Conservation (phyloP, 2,797 vertebrate genomes). For the Chrosomus eos region DNA sequence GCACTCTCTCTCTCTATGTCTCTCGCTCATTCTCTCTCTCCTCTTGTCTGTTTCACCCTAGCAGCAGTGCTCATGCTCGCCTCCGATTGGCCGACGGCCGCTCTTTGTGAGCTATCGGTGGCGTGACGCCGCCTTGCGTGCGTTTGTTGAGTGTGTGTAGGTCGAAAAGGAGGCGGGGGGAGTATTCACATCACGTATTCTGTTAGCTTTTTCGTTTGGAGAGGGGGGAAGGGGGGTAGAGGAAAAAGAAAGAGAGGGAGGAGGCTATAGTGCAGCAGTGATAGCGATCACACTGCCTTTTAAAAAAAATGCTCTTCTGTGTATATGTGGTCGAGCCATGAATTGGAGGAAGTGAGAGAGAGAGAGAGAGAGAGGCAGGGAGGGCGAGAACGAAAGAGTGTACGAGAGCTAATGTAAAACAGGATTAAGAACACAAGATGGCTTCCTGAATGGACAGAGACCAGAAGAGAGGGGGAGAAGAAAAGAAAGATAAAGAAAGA, state of each 20-base stretch:
- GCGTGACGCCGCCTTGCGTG: slow-evolving; percentile 74
- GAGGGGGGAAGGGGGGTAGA: slow-evolving; percentile 48
- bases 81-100: slow-evolving; percentile 76
- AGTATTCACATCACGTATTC: slow-evolving; percentile 72
- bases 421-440: slow-evolving; percentile 86
- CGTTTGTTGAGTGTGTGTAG: slow-evolving; percentile 57
- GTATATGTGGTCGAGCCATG: slow-evolving; percentile 71
- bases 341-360: slow-evolving; percentile 63
- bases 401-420: slow-evolving; percentile 81
- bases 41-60: slow-evolving; percentile 79
- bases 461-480: slow-evolving; percentile 52
- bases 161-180: slow-evolving; percentile 59
- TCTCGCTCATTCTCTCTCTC: slow-evolving; percentile 49
- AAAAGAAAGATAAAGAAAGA: slow-evolving; percentile 62
- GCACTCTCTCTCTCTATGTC: slow-evolving; percentile 43
- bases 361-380: slow-evolving; percentile 63
- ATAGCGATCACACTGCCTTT: slow-evolving; percentile 74
- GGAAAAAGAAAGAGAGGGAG: slow-evolving; percentile 53
- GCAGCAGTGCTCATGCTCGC: slow-evolving; percentile 76
- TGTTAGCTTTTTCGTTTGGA: slow-evolving; percentile 64
- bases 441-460: slow-evolving; percentile 85
- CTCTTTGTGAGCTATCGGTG: slow-evolving; percentile 80
- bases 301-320: slow-evolving; percentile 61
- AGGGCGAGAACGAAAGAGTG: slow-evolving; percentile 72
- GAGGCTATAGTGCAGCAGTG: slow-evolving; percentile 60